These are phyloP conservation scores for Dunckerocampus dactyliophorus DNA, from an alignment of 2,113 vertebrate genomes.

Conservation along the genomic window DNA sequence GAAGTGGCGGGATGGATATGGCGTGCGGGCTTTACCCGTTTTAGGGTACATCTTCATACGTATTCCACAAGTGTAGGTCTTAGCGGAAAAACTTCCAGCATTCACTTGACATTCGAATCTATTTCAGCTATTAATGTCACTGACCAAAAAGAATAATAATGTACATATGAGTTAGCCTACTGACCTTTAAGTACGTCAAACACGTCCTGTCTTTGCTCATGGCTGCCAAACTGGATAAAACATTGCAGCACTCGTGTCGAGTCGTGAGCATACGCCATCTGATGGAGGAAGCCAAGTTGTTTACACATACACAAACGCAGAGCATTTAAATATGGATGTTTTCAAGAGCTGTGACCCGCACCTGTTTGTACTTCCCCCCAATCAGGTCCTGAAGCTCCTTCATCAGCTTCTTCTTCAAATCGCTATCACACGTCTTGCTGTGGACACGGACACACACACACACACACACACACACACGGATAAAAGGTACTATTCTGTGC, in stretches of 20 bases:
- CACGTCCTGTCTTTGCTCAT: conserved; percentile 80
- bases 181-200: conserved; percentile 89
- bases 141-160: background rate
- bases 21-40: too few species aligned
- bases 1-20: too few species aligned
- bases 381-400: conserved; percentile 82
- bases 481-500: too few species aligned
- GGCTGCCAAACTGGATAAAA: conserved; percentile 84
- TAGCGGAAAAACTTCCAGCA: too few species aligned
- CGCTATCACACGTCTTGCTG: conserved; percentile 86
- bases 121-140: background rate
- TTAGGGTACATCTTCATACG: too few species aligned
- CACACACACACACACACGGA: too few species aligned
- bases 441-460: conserved; percentile 1
- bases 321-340: background rate
- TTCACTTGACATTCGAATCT: background rate
- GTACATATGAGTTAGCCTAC: background rate
- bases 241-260: conserved; percentile 93
- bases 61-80: too few species aligned
- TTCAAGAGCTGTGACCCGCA: conserved; percentile 49
- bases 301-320: background rate
- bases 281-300: conserved; percentile 1
- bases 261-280: conserved; percentile 94
- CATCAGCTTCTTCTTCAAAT: conserved; percentile 79
- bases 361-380: conserved; percentile 85